Conservation (phyloP, 2,888 invertebrate genomes). For the Tetranychus truncatus region DNA sequence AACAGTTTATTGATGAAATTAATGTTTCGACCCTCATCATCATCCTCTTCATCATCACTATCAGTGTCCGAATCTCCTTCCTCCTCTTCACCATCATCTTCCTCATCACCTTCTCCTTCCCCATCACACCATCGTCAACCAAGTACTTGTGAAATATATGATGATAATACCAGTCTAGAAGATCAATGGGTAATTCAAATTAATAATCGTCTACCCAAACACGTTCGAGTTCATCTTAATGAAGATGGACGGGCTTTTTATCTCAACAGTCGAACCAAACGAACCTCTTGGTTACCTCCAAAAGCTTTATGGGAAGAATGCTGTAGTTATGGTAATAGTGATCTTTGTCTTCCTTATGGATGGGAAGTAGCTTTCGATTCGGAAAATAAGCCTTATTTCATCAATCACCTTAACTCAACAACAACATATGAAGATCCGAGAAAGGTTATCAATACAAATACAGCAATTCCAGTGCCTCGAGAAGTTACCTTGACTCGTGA, state of each 20-base stretch:
- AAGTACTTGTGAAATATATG: not conserved
- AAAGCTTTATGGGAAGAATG: not conserved
- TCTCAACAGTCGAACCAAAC: not conserved
- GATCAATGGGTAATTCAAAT: not conserved
- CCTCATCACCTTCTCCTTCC: not conserved
- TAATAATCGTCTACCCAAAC: not conserved
- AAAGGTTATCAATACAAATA: conserved; percentile 35
- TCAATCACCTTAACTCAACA: conserved; percentile 49
- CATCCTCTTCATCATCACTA: not conserved
- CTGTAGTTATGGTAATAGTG: not conserved
- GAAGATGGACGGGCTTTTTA: conserved; percentile 4
- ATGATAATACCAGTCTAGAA: not conserved
- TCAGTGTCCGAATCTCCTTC: not conserved
- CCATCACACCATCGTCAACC: not conserved
- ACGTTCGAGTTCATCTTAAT: not conserved
- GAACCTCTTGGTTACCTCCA: conserved; percentile 5
- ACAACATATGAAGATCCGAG: conserved; percentile 73
- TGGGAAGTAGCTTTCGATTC: conserved; percentile 74
- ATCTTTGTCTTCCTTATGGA: conserved; percentile 51
- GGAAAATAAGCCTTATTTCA: conserved; percentile 51
- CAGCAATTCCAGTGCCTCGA: conserved; percentile 52
- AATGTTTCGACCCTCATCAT: not conserved
- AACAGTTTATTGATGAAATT: not conserved
- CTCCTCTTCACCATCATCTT: not conserved
- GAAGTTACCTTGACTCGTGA: conserved; percentile 54